Evolutionary conservation across 2,113 vertebrate genomes (phyloP), one percentile per base, ranked within the genome.

Genomic region (Cacatua alba): DNA sequence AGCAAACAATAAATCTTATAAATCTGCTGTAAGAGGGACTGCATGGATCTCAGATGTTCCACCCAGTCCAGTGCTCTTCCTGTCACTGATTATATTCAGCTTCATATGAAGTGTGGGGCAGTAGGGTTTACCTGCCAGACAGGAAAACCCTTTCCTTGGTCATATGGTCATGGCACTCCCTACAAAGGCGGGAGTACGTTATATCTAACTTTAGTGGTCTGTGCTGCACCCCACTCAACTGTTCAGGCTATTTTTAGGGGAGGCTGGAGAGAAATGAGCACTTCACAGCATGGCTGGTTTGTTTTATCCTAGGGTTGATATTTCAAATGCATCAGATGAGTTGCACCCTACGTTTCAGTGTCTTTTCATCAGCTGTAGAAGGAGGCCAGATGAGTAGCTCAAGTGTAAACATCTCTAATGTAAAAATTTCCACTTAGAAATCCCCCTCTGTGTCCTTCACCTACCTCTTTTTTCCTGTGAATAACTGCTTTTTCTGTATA

Each of bases 381-480:
- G 26, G 67, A 82, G n/a, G 31, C 82, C 60, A 21, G 63, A 83
- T 49, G 80, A 92, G 86, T 70, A 53, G 80, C 60, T 94, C 57
- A 51, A 94, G 80, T 48, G 72, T 15, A 81, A 94, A 92, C 69
- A 83, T 7, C 83, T 75, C 12, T 19, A 75, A 84, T 51, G 81
- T 64, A 92, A 86, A 91, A 94, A 83, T 16, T 49, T 93, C 89
- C 72, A 43, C 72, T 92, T 68, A 64, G 85, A 94, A 94, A 88
- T 65, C 79, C 63, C 77, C 80, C 82, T 77, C 64, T 37, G 86
- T 64, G 96, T 86, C 92, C 92, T 97, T 92, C 92, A 88, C 51
- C 86, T 88, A 82, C 46, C 51, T 86, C 68, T 70, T 81, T 93
- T 94, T 94, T 69, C 31, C 79, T 75, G 90, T 82, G 88, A 96